phyloP scores from a whole-genome alignment of 1,140 invertebrate species.

The Atta texana region DNA sequence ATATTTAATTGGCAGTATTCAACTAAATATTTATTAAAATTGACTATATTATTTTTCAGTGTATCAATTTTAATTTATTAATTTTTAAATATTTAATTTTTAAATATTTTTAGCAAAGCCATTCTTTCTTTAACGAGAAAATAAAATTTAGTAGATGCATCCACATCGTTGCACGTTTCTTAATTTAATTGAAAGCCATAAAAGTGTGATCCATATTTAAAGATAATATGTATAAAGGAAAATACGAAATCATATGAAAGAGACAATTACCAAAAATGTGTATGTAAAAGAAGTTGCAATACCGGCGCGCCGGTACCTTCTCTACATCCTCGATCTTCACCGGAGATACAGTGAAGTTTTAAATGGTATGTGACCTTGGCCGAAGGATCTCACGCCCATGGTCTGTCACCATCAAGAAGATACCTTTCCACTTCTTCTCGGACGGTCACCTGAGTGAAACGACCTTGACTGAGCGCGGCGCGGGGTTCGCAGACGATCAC shows the following conservation, averaged over 20 bases:
- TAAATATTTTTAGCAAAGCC: too few species aligned
- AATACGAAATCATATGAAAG: neutral
- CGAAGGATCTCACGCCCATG: slow-evolving; percentile 49
- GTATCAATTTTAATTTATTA: too few species aligned
- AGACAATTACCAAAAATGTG: neutral
- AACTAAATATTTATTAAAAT: too few species aligned
- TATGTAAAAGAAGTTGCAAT: neutral
- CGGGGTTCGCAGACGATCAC: slow-evolving; percentile 66
- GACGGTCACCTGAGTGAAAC: slow-evolving; percentile 29
- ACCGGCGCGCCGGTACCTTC: neutral
- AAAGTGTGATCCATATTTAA: neutral
- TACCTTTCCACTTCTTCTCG: neutral
- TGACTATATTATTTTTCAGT: too few species aligned
- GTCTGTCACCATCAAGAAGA: slow-evolving; percentile 1
- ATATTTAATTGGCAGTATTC: too few species aligned
- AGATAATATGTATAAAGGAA: neutral
- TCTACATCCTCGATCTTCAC: neutral
- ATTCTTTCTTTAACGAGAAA: neutral
- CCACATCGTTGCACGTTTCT: neutral
- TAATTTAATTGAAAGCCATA: neutral
- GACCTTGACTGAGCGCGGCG: slow-evolving; percentile 68
- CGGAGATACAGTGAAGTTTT: neutral
- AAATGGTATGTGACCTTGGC: slow-evolving; percentile 58
- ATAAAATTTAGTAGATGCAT: neutral
- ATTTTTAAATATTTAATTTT: too few species aligned